A percentile compares a stretch with the other conserved stretches of the same genome.
Evolutionary conservation across 1,140 invertebrate species (phyloP).

Genomic region (Xylocopa sonorina): DNA sequence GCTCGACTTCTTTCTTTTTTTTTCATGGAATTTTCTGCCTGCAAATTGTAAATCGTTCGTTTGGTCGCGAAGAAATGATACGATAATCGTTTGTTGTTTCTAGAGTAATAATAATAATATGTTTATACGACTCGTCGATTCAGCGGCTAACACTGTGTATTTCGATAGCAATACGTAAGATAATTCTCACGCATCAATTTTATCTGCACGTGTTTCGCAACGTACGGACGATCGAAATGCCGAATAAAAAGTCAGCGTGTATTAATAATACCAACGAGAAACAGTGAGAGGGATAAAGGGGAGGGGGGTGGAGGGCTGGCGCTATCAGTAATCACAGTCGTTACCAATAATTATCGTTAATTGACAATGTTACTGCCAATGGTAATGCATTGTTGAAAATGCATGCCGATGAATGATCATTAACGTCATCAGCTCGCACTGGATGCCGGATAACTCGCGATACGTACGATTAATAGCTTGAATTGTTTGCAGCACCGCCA

Average conservation of each 20-base stretch:
- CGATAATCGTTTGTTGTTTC: not conserved
- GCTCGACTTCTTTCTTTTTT: not conserved
- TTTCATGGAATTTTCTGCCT: too few relatives aligned
- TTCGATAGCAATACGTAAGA: not conserved
- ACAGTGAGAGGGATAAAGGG: too few relatives aligned
- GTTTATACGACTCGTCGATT: not conserved
- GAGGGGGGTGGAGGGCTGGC: too few relatives aligned
- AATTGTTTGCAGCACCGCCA: slow-evolving; percentile 88
- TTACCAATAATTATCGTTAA: slow-evolving; percentile 36
- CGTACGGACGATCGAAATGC: not conserved
- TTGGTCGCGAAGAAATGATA: too few relatives aligned
- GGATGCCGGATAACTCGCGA: too few relatives aligned
- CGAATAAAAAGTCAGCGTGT: not conserved
- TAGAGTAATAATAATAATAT: not conserved
- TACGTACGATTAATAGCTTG: not conserved
- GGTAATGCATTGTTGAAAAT: not conserved
- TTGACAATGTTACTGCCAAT: not conserved
- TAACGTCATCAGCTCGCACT: not conserved
- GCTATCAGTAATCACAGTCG: not conserved
- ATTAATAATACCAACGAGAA: not conserved
- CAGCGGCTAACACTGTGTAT: not conserved
- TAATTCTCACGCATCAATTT: not conserved
- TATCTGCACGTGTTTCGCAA: not conserved
- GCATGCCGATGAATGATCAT: not conserved
- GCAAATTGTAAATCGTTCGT: not conserved